Base-by-base conservation (phyloP, 2,797 vertebrate species). In the Karalla daura region DNA sequence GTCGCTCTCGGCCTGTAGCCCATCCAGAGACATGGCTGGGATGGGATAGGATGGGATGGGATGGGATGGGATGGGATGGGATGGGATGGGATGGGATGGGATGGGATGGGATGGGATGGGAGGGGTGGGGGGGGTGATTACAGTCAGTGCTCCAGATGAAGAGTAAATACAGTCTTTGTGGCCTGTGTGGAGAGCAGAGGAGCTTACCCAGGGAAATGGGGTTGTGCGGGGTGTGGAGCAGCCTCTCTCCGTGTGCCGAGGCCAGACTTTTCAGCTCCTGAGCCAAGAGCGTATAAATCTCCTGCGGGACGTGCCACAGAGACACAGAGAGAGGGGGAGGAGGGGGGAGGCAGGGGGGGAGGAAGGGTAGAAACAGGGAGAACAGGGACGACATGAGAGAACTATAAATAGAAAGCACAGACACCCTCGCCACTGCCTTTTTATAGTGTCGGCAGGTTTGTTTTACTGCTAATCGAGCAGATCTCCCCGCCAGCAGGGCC, bases 121-220 rank as follows among this genome's bases (percentile, higher is more conserved):
- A n/a, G n/a, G n/a, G n/a, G n/a, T n/a, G n/a, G n/a, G n/a, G n/a
- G n/a, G n/a, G n/a, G n/a, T n/a, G n/a, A n/a, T n/a, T n/a, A n/a
- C n/a, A n/a, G n/a, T n/a, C n/a, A n/a, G n/a, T n/a, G n/a, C n/a
- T n/a, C n/a, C n/a, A n/a, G n/a, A n/a, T n/a, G n/a, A n/a, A n/a
- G n/a, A n/a, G 52, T 7, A 60, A 74, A 58, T 39, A 11, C 11
- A 13, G 21, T 11, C 11, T 46, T 54, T 0, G 5, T n/a, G n/a
- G n/a, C n/a, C n/a, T n/a, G n/a, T n/a, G n/a, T n/a, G n/a, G n/a
- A n/a, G n/a, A n/a, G n/a, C n/a, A n/a, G n/a, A n/a, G 3, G 3
- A 69, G 56, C 90, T 88, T 93, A 99, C 97, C 97, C 87, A 99
- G 92, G 39, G 98, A 99, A 86, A 99, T 96, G 63, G 96, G 96